phyloP scores from a whole-genome alignment of 2,888 invertebrate genomes.

The Ornithoptera alexandrae region DNA sequence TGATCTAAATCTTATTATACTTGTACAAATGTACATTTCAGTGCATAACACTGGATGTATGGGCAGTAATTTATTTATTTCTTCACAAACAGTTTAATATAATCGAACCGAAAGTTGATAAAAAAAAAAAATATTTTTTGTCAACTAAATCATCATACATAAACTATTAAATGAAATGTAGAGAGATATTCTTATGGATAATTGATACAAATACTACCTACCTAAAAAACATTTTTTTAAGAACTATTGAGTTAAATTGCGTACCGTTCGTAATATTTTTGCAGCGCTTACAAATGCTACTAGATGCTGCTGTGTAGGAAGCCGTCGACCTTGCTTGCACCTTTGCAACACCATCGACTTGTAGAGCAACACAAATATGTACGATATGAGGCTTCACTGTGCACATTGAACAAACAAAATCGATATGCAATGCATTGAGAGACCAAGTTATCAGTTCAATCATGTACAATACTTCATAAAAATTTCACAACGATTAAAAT shows the following conservation, averaged over 20 bases:
- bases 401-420: slow-evolving; percentile 2
- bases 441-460: not conserved
- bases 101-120: too few species aligned
- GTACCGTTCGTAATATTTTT: not conserved
- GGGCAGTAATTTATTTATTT: too few species aligned
- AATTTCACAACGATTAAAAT: too few species aligned
- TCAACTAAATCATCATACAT: too few species aligned
- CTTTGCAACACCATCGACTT: slow-evolving; percentile 36
- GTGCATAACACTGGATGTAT: too few species aligned
- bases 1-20: too few species aligned
- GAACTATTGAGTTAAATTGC: not conserved
- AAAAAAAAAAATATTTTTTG: too few species aligned
- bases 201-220: too few species aligned
- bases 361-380: slow-evolving; percentile 21
- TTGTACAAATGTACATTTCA: too few species aligned
- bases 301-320: slow-evolving; percentile 59
- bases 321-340: slow-evolving; percentile 58
- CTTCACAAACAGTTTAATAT: too few species aligned
- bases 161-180: too few species aligned
- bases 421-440: not conserved
- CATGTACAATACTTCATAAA: not conserved
- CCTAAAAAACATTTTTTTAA: not conserved
- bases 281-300: slow-evolving; percentile 31
- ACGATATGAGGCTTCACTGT: slow-evolving; percentile 20
- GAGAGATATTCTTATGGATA: too few species aligned